These are phyloP conservation scores for Rachycentron canadum DNA, from an alignment of 2,797 vertebrate species.

Conservation along the genomic window DNA sequence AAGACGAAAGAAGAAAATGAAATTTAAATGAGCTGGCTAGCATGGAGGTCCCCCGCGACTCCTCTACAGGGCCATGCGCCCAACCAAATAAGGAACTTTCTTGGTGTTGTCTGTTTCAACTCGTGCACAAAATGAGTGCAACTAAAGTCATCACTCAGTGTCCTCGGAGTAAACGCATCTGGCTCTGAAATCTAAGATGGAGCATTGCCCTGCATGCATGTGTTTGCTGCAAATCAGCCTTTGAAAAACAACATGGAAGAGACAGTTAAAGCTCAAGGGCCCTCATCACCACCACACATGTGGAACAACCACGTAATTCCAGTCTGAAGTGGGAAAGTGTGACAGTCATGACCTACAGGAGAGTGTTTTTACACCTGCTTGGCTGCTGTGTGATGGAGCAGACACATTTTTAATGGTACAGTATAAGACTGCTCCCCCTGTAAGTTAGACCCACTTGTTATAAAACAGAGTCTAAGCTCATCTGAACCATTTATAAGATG, in stretches of 20 bases:
- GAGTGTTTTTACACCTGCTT: slow-evolving; percentile 64
- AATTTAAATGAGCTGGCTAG: too few relatives aligned
- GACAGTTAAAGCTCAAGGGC: slow-evolving; percentile 49
- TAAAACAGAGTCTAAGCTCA: slow-evolving; percentile 22
- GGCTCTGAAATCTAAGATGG: slow-evolving; percentile 52
- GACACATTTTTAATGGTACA: slow-evolving; percentile 56
- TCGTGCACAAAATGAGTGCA: slow-evolving; percentile 34
- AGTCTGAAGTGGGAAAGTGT: slow-evolving; percentile 27
- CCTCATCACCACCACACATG: slow-evolving; percentile 56
- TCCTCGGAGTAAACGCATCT: slow-evolving; percentile 69
- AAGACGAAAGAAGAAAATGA: too few relatives aligned
- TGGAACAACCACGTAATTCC: slow-evolving; percentile 55
- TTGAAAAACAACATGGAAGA: slow-evolving; percentile 55
- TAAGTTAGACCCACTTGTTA: slow-evolving; percentile 30
- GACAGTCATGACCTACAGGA: slow-evolving; percentile 31
- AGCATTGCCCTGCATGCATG: slow-evolving; percentile 49
- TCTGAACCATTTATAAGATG: slow-evolving; percentile 51
- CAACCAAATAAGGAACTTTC: too few relatives aligned
- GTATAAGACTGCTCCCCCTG: slow-evolving; percentile 32
- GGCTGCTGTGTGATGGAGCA: slow-evolving; percentile 45
- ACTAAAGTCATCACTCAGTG: slow-evolving; percentile 38
- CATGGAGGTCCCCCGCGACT: too few relatives aligned
- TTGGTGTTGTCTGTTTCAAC: slow-evolving; percentile 26
- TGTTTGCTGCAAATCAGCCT: slow-evolving; percentile 63
- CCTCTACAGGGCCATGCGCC: too few relatives aligned